Evolutionary conservation across 2,797 vertebrate species (phyloP).

Genomic region (Eospalax fontanierii): DNA sequence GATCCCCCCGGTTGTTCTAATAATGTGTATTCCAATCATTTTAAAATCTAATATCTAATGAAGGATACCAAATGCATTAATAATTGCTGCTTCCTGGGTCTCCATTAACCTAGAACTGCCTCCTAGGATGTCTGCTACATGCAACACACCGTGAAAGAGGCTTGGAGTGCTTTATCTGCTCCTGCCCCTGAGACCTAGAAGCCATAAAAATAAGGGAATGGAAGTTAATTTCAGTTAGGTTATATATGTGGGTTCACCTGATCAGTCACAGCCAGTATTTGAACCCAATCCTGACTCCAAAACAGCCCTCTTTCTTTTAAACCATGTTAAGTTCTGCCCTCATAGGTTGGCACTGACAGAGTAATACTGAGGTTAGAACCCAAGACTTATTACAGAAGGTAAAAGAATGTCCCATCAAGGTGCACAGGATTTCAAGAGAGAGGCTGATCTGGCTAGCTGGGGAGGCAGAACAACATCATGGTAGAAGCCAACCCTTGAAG

Average conservation of each 20-base stretch:
- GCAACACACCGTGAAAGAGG: background rate
- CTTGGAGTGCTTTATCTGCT: background rate
- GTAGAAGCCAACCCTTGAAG: background rate
- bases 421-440: background rate
- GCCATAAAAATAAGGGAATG: conserved; percentile 5
- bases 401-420: background rate
- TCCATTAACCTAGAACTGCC: background rate
- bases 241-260: background rate
- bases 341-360: background rate
- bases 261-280: background rate
- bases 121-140: background rate
- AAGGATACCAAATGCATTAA: background rate
- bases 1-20: background rate
- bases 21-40: background rate
- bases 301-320: background rate
- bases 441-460: background rate
- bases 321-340: background rate
- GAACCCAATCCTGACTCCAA: conserved; percentile 1
- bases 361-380: background rate
- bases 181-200: background rate
- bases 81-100: background rate
- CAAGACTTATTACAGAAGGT: background rate
- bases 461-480: background rate
- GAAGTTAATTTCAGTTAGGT: background rate
- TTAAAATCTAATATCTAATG: background rate